Base-by-base conservation (phyloP, 2,113 vertebrate species). In the Falcunculus frontatus region DNA sequence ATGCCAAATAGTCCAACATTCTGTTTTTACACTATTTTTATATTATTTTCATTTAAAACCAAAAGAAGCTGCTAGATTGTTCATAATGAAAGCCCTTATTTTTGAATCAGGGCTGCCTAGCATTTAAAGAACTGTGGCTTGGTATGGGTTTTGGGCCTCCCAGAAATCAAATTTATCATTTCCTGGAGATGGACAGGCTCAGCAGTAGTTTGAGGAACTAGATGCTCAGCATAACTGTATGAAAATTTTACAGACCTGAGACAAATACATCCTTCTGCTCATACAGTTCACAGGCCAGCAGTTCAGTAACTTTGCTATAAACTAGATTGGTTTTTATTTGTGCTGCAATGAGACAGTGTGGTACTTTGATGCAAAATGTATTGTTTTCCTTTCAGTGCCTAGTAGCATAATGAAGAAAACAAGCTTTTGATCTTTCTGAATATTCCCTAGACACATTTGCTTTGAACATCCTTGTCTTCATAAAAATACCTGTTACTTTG, bases 381-480 rank as follows among this genome's bases (percentile, higher is more conserved):
- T 82, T 91, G 44, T 67, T 75, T 83, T 85, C 33, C 42, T 74
- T 94, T 63, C 72, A 73, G 35, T 47, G 29, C 30, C 56, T 60
- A 77, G 60, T 2, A 84, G 47, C n/a, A 87, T 56, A 70, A 87
- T 30, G 64, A 95, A 90, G 68, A 81, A 94, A 93, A 90, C n/a
- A 90, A 89, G 69, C 64, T 81, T 95, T 92, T 92, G 86, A 93
- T 89, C 56, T 81, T 93, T 63, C 64, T 78, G 69, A 84, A 78
- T 84, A 63, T 81, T 89, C 62, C 49, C 64, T n/a, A 56, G 73
- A 55, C 10, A 41, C 17, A 64, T 60, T 91, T 59, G 17, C 50
- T 93, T 74, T 63, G 8, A 90, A 90, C 53, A 90, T 46, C n/a
- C 32, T 79, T 52, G 18, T 72, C 77, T 49, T 79, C 74, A 81